Conservation (phyloP, 2,888 invertebrate species). For the Acleris sparsana region DNA sequence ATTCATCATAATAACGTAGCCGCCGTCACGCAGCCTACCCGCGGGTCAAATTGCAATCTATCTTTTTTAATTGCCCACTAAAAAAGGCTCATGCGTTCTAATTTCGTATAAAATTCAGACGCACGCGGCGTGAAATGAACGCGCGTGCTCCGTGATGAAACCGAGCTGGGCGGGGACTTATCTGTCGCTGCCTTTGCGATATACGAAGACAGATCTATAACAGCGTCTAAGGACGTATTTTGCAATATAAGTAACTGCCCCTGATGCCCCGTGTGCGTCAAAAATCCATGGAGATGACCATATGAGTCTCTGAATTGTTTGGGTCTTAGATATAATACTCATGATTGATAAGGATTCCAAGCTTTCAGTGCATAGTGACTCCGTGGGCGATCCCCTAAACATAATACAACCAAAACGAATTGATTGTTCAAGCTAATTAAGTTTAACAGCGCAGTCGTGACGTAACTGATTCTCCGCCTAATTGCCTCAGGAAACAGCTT, state of each 20-base stretch:
- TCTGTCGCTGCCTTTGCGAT: conserved; percentile 66
- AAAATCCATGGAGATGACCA: no score
- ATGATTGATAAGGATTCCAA: neutral
- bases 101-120: conserved; percentile 66
- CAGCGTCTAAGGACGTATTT: conserved; percentile 1
- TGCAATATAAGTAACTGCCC: neutral
- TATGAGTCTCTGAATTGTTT: neutral
- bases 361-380: conserved; percentile 54
- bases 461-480: conserved; percentile 35
- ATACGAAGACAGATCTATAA: conserved; percentile 64
- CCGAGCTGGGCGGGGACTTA: conserved; percentile 50
- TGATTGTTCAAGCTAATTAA: conserved; percentile 34
- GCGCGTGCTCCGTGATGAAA: conserved; percentile 46
- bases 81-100: conserved; percentile 68
- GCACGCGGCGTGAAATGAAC: conserved; percentile 74
- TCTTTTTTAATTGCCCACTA: conserved; percentile 81
- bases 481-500: conserved; percentile 36
- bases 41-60: conserved; percentile 81
- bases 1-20: conserved; percentile 78
- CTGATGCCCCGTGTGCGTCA: no score
- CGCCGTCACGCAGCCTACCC: conserved; percentile 75
- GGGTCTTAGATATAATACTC: no score
- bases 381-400: conserved; percentile 51
- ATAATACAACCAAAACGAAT: conserved; percentile 30
- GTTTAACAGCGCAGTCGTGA: conserved; percentile 29